A percentile compares a stretch with the other conserved stretches of the same genome.
Evolutionary conservation across 2,888 invertebrate species (phyloP).

Genomic region (Dicycla oo): DNA sequence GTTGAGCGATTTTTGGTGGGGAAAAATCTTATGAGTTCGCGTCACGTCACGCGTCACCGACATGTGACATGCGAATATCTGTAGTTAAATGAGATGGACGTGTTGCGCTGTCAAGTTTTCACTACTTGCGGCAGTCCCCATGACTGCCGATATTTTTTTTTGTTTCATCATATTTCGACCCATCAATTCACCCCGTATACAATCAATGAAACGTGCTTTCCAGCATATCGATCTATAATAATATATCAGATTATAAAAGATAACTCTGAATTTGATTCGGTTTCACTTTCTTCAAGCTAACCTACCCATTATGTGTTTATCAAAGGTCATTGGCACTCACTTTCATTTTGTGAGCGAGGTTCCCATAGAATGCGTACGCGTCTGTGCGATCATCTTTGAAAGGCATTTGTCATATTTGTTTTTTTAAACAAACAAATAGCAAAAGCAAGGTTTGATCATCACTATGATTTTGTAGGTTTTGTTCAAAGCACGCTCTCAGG

Average conservation of each 20-base stretch:
- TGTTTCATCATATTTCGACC: too few relatives aligned
- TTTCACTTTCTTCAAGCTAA: slow-evolving; percentile 58
- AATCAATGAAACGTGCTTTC: slow-evolving; percentile 33
- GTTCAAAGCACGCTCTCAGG: too few relatives aligned
- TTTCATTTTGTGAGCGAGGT: slow-evolving; percentile 66
- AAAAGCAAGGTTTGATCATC: neutral
- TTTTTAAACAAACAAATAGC: neutral
- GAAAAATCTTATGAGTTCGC: too few relatives aligned
- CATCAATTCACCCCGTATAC: neutral
- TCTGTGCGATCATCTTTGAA: slow-evolving; percentile 12
- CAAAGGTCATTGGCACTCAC: slow-evolving; percentile 67
- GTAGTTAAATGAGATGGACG: too few relatives aligned
- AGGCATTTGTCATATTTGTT: neutral
- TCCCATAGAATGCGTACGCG: slow-evolving; percentile 31
- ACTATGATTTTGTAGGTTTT: neutral
- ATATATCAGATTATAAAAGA: slow-evolving; percentile 21
- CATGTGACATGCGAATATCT: too few relatives aligned
- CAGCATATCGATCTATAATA: slow-evolving; percentile 2
- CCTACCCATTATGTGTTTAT: slow-evolving; percentile 49
- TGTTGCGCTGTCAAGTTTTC: too few relatives aligned
- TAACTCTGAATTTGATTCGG: slow-evolving; percentile 38
- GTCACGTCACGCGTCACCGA: too few relatives aligned
- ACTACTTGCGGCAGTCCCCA: too few relatives aligned
- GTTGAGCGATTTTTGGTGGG: too few relatives aligned
- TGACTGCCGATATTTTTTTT: too few relatives aligned